Base-by-base conservation (phyloP, 2,113 vertebrate species). In the Thamnophis sirtalis region DNA sequence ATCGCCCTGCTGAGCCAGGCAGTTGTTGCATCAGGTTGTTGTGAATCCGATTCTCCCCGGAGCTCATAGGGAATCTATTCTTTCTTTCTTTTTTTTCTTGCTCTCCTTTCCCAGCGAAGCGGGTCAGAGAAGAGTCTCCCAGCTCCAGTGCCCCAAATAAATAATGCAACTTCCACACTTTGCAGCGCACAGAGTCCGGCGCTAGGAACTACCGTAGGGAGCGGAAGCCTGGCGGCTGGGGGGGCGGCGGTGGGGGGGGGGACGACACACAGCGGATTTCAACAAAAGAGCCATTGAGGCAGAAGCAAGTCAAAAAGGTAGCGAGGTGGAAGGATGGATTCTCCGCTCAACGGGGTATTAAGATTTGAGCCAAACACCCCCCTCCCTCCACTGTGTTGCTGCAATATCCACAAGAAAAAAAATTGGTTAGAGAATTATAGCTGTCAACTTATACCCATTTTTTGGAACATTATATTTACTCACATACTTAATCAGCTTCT, bases 161-260 rank as follows among this genome's bases (percentile, higher is more conserved):
- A 92, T 89, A 88, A 58, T 88, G 91, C 91, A 92, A 38, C 87
- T 89, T 84, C 73, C 54, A 85, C 68, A 58, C 9, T 89, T 92
- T 58, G n/a, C 43, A 24, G 8, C 6, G 3, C 28, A 26, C 28
- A 26, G 48, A 58, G 28, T 48, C 68, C 87, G 3, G 91, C 48
- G 58, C 24, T 10, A 9, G 33, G 5, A 21, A 24, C 50, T 10
- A 3, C 21, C 6, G 28, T 68, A 68, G 28, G 28, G 33, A 28
- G 8, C 68, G 11, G 49, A 38, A 21, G 15, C 50, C 58, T 11
- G 58, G n/a, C 43, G 3, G 33, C 3, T 8, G 19, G 21, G 1
- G 19, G 21, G 55, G n/a, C n/a, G n/a, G n/a, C n/a, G n/a, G n/a
- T n/a, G 10, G 28, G 63, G 63, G 0, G 63, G 7, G 1, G 9